These are phyloP conservation scores for Tiliqua scincoides DNA, from an alignment of 2,113 vertebrate species.

Conservation along the genomic window DNA sequence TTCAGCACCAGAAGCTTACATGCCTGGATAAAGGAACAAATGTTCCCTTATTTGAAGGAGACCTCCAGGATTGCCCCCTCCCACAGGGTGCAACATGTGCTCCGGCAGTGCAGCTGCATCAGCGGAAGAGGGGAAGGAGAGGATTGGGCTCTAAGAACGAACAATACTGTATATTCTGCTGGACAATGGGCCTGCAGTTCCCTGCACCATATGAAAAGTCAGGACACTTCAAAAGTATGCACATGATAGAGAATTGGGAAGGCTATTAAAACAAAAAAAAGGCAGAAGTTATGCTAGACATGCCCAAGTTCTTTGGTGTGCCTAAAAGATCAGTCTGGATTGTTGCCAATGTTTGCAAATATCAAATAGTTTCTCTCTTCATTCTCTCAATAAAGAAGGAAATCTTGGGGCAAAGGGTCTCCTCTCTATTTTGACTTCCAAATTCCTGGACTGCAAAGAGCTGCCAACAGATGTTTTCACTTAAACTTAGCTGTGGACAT, in stretches of 20 bases:
- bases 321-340: background rate
- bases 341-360: conserved; percentile 19
- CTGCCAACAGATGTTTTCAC: conserved; percentile 43
- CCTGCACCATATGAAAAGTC: background rate
- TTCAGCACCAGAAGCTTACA: too few species aligned
- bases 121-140: too few species aligned
- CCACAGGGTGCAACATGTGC: too few species aligned
- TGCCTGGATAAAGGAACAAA: too few species aligned
- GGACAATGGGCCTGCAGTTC: background rate
- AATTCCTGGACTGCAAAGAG: background rate
- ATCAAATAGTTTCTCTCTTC: background rate
- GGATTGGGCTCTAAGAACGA: background rate
- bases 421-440: conserved; percentile 37
- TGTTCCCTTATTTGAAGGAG: too few species aligned
- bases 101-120: too few species aligned
- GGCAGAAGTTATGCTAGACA: background rate
- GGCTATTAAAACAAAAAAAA: background rate
- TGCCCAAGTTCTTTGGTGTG: background rate
- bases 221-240: background rate
- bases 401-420: conserved; percentile 6
- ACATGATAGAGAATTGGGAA: background rate
- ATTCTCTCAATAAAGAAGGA: conserved; percentile 25
- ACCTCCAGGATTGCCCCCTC: too few species aligned
- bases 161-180: background rate
- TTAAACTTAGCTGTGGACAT: conserved; percentile 40